These are phyloP conservation scores for Rhineura floridana DNA, from an alignment of 2,113 vertebrate species.

Conservation along the genomic window DNA sequence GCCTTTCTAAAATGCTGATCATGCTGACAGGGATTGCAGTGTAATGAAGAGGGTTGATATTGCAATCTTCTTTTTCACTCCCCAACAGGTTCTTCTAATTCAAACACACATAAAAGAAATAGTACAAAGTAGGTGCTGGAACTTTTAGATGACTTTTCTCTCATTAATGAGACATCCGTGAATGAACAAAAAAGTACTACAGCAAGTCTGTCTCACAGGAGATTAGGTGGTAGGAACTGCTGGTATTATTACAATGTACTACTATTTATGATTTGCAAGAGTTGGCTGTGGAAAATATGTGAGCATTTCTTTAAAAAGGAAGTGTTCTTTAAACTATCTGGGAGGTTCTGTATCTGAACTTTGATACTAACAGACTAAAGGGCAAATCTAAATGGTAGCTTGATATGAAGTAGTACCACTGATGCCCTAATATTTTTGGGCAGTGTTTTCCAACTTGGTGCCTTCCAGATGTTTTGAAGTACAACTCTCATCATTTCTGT, in stretches of 20 bases:
- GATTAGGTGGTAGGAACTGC: not conserved
- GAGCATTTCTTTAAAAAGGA: not conserved
- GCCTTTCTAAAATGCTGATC: constrained; percentile 12
- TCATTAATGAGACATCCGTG: not conserved
- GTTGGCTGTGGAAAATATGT: not conserved
- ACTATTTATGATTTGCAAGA: not conserved
- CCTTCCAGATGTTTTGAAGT: no score
- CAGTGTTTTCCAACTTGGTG: no score
- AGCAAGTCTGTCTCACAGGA: not conserved
- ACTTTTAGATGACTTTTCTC: not conserved
- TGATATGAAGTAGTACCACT: not conserved
- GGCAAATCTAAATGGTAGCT: not conserved
- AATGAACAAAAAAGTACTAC: not conserved
- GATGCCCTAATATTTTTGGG: no score
- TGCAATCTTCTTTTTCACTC: not conserved
- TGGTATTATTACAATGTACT: not conserved
- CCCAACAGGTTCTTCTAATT: constrained; percentile 5
- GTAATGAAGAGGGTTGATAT: constrained; percentile 7
- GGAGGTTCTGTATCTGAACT: not conserved
- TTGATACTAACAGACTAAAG: not conserved
- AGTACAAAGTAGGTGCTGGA: not conserved
- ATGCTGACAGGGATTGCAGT: constrained; percentile 4
- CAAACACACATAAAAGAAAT: constrained; percentile 1
- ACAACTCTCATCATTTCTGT: no score
- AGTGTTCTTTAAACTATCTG: not conserved